phyloP scores from a whole-genome alignment of 2,113 vertebrate genomes.

The Xenus cinereus region DNA sequence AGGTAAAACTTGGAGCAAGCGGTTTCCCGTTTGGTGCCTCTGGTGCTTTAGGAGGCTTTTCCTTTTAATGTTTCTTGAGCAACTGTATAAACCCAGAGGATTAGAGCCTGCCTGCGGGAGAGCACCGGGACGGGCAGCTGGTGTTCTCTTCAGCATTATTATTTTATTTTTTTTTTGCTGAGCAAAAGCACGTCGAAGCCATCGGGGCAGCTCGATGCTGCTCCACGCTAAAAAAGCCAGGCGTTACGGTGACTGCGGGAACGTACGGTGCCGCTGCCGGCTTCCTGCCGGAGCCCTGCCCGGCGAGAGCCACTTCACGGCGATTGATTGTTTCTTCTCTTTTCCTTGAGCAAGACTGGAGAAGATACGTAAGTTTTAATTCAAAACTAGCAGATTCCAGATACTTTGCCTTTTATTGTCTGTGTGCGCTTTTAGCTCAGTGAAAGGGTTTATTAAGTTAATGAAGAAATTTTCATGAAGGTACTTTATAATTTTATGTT shows the following conservation, averaged over 20 bases:
- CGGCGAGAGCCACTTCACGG: not conserved
- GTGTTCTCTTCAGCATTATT: not conserved
- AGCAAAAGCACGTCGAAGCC: slow-evolving; percentile 13
- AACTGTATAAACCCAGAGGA: slow-evolving; percentile 59
- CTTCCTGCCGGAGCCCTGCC: slow-evolving; percentile 15
- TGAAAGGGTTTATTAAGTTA: not conserved
- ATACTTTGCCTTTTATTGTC: not conserved
- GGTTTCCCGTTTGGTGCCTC: slow-evolving; percentile 16
- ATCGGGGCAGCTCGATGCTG: not conserved
- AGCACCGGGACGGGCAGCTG: slow-evolving; percentile 50
- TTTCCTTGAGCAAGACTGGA: not conserved
- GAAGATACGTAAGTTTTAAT: not conserved
- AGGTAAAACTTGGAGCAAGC: not conserved
- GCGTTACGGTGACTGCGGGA: not conserved
- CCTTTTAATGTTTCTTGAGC: slow-evolving; percentile 27
- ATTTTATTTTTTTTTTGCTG: not conserved
- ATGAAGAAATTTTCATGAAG: not conserved
- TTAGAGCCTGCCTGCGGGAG: slow-evolving; percentile 29
- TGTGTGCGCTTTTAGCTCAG: not conserved
- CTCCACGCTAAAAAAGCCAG: slow-evolving; percentile 5
- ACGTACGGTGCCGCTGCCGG: not conserved
- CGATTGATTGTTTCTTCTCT: not conserved
- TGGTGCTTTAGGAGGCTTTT: slow-evolving; percentile 5
- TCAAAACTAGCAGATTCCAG: not conserved
- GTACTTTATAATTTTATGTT: no score